phyloP scores from a whole-genome alignment of 1,140 invertebrate genomes.

The Muscidifurax raptorellus region DNA sequence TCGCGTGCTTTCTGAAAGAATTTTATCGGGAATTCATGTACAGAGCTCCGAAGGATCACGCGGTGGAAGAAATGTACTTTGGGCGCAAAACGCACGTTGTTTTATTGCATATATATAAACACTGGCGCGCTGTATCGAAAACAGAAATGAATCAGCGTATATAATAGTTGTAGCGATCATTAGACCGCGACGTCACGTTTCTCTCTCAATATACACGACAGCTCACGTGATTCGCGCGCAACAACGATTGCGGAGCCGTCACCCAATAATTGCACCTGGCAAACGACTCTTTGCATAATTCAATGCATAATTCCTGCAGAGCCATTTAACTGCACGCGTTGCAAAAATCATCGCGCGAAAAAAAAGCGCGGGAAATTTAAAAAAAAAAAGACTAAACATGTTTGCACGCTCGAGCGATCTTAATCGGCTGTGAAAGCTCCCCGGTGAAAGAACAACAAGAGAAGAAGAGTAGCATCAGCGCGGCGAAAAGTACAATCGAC shows the following conservation, averaged over 20 bases:
- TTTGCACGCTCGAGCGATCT: neutral
- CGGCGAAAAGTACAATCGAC: slow-evolving; percentile 4
- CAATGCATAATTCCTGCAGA: neutral
- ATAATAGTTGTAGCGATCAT: neutral
- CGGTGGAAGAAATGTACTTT: too few species aligned
- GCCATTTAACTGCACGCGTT: too few species aligned
- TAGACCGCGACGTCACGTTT: neutral
- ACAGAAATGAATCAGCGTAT: neutral
- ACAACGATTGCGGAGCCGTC: neutral
- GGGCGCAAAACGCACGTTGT: too few species aligned
- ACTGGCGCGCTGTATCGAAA: neutral
- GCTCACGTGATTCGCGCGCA: neutral
- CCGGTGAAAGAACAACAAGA: neutral
- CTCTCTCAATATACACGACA: neutral
- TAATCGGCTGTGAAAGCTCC: neutral
- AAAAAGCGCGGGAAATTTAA: neutral
- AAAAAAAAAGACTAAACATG: neutral
- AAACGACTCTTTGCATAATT: neutral
- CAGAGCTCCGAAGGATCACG: too few species aligned
- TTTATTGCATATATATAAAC: neutral
- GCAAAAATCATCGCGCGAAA: too few species aligned
- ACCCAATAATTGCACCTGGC: neutral
- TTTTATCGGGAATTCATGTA: too few species aligned
- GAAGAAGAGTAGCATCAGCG: slow-evolving; percentile 6
- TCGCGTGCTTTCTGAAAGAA: too few species aligned